A percentile compares a stretch with the other conserved stretches of the same genome.
phyloP scores from a whole-genome alignment of 2,888 invertebrate species.

The Caenorhabditis sp. region DNA sequence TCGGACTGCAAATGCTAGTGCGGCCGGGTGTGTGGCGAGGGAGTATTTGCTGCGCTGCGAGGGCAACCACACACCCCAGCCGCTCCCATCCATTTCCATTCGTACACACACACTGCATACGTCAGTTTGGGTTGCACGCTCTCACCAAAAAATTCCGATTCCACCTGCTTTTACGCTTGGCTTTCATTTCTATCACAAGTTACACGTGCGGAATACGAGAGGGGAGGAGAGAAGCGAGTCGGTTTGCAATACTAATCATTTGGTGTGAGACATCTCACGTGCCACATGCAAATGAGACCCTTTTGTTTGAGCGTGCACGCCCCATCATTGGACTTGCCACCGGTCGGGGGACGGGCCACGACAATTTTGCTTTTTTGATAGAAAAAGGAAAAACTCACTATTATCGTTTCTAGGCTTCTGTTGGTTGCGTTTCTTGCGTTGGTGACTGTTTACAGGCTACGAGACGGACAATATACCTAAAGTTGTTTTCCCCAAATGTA shows the following conservation, averaged over 20 bases:
- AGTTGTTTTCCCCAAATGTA: too few relatives aligned
- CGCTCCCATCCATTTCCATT: background rate
- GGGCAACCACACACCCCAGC: conserved; percentile 21
- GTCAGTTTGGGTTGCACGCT: conserved; percentile 7
- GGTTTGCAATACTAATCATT: conserved; percentile 25
- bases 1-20: conserved; percentile 45
- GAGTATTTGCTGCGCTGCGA: conserved; percentile 41
- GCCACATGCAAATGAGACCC: conserved; percentile 30
- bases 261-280: conserved; percentile 6
- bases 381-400: too few relatives aligned
- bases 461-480: too few relatives aligned
- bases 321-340: too few relatives aligned
- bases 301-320: conserved; percentile 12
- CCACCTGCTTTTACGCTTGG: conserved; percentile 24
- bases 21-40: conserved; percentile 27
- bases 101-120: too few relatives aligned
- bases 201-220: background rate
- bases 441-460: too few relatives aligned
- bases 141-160: conserved; percentile 7
- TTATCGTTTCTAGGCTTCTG: too few relatives aligned
- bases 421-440: too few relatives aligned
- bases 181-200: background rate
- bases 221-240: background rate
- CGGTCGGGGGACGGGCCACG: too few relatives aligned
- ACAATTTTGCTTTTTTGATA: too few relatives aligned